phyloP scores from a whole-genome alignment of 2,797 vertebrate genomes.

The Cuniculus paca region DNA sequence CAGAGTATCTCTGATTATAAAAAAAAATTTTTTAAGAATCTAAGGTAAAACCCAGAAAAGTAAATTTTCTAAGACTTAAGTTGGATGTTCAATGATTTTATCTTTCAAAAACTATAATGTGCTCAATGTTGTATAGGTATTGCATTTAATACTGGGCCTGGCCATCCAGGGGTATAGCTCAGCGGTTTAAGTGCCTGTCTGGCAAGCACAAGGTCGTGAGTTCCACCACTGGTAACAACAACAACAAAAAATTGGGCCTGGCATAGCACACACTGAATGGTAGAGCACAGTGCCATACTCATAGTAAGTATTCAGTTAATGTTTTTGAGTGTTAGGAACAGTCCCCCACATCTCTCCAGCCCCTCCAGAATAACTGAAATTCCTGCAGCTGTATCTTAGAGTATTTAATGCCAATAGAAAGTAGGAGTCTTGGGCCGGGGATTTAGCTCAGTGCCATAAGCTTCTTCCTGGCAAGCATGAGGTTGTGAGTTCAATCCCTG shows the following conservation, averaged over 20 bases:
- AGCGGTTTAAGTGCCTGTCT: too few relatives aligned
- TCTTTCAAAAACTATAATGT: background rate
- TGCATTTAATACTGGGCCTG: background rate
- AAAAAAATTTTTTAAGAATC: background rate
- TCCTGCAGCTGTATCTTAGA: background rate
- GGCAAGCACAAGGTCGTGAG: too few relatives aligned
- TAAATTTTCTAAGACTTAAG: background rate
- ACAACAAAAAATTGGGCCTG: too few relatives aligned
- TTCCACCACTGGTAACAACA: too few relatives aligned
- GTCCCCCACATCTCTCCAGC: background rate
- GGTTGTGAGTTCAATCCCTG: too few relatives aligned
- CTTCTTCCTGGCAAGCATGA: too few relatives aligned
- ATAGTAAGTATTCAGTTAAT: background rate
- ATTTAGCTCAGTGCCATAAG: too few relatives aligned
- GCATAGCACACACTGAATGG: accelerated
- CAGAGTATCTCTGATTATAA: background rate
- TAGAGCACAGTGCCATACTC: background rate
- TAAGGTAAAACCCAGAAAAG: background rate
- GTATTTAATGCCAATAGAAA: background rate
- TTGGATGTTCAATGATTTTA: background rate
- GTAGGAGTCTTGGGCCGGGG: too few relatives aligned
- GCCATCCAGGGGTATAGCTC: too few relatives aligned
- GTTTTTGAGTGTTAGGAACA: background rate
- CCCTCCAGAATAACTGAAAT: background rate
- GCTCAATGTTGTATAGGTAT: background rate